Base-by-base conservation (phyloP, 2,797 vertebrate genomes). In the Kryptolebias ocellatus region DNA sequence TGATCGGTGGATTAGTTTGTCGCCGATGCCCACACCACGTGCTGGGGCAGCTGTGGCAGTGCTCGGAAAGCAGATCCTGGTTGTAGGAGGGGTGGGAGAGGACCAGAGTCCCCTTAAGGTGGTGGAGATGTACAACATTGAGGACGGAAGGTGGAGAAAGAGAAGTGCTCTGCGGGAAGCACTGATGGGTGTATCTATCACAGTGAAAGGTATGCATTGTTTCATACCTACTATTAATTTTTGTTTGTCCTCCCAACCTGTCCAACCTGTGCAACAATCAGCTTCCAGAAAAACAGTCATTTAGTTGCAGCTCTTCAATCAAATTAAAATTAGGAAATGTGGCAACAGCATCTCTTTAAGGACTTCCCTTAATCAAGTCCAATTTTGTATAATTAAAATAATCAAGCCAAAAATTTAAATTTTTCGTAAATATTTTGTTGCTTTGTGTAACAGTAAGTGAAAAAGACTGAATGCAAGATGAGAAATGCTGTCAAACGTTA, bases 61-160 rank as follows among this genome's bases (percentile, higher is more conserved):
- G 15, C 85, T 98, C 56, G 97, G 96, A 67, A 99, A 98, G 87
- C 92, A 97, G 88, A 95, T 99, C 85, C 90, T 99, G 88, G 96
- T 98, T 80, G 93, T 98, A 1, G 98, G 97, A 49, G 98, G 98
- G 0, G 95, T 98, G 1, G 97, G 96, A 17, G 92, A 89, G 28
- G 90, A 93, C 58, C 98, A 98, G 92, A 93, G 90, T 76, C 97
- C 97, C 1, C 87, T 99, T 73, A 97, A 96, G 91, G 94, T 92
- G 39, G 97, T 99, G 89, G 97, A 99, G 89, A 92, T 96, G 91
- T 99, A 95, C 92, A 94, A 93, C 90, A 93, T 95, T 2, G 97
- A 99, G 0, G 97, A 99, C 67, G 96, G 97, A 53, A 95, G 93
- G 87, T 99, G 98, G 98, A 97, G 94, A 92, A 98, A 95, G 92